Conservation (phyloP, 1,140 invertebrate species). For the Drosophila kohkoa region DNA sequence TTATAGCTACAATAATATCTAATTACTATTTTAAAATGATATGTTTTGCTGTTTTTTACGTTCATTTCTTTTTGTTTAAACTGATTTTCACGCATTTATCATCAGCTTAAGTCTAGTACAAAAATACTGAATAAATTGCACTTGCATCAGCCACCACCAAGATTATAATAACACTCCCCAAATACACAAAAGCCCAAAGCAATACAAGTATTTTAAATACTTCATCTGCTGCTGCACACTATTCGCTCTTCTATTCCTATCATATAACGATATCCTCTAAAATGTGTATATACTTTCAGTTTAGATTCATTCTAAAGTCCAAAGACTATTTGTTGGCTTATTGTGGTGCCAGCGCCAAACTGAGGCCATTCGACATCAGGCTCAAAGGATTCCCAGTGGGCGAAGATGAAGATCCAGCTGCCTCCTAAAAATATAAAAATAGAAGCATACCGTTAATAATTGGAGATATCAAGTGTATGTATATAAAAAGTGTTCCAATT, state of each 20-base stretch:
- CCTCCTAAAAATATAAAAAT: constrained; percentile 53
- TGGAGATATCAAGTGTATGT: neutral
- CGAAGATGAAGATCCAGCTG: constrained; percentile 44
- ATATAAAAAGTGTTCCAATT: neutral
- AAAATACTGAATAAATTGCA: constrained; percentile 81
- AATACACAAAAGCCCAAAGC: constrained; percentile 55
- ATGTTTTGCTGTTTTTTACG: constrained; percentile 72
- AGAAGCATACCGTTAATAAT: neutral
- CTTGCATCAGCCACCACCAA: constrained; percentile 49
- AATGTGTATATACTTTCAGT: constrained; percentile 16
- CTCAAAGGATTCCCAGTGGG: constrained; percentile 64
- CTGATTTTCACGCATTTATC: constrained; percentile 3
- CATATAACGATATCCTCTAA: constrained; percentile 10
- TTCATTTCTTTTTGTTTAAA: constrained; percentile 39
- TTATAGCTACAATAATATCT: constrained; percentile 58
- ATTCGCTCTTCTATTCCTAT: neutral
- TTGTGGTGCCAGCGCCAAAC: constrained; percentile 70
- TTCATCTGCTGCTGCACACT: constrained; percentile 9
- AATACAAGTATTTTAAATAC: constrained; percentile 41
- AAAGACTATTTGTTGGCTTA: constrained; percentile 35
- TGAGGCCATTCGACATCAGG: constrained; percentile 73
- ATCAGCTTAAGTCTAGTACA: constrained; percentile 66
- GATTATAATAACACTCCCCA: constrained; percentile 24
- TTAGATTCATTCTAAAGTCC: constrained; percentile 14
- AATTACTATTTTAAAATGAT: constrained; percentile 76